Base-by-base conservation (phyloP, 1,140 invertebrate species). In the Diplogasteroides magnus region DNA sequence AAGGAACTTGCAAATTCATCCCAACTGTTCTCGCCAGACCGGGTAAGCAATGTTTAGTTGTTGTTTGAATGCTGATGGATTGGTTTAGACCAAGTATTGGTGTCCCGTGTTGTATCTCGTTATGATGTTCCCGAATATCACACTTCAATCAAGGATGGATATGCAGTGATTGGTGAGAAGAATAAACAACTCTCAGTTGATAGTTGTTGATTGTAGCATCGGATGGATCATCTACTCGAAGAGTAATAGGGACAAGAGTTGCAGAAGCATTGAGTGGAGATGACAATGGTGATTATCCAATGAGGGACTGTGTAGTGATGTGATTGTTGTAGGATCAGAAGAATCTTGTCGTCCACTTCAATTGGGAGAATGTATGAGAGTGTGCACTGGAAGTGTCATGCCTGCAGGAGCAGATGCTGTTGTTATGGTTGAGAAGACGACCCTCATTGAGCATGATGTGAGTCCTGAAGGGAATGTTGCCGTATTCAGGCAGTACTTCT, bases 371-470 rank as follows among this genome's bases (percentile, higher is more conserved):
- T 68, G 67, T 62, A 48, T 62, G 2, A 31, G 61, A 23, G 61
- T 68, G 19, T 61, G 61, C 28, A 68, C 67, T 26, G 67, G 67
- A 1, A 37, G 31, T 13, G n/a, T 63, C 2, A 25, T 73, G 11
- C 71, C 71, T 15, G 61, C 63, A 25, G 62, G 68, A 13, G 61
- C 71, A 0, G 69, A 64, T 37, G 71, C 71, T 28, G 71, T 73
- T 11, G 58, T 73, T n/a, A 64, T 57, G 68, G 61, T 69, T 1
- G 71, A 73, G 25, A 19, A 68, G 37, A 72, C 71, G 15, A 37
- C 31, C n/a, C 27, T 68, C 48, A 56, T 32, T 28, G 15, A 57
- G 48, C 32, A 70, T 23, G 14, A 19, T 31, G 23, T 11, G 61
- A 48, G 37, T 11, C 37, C 6, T 48, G 37, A 19, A 48, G 37